These are phyloP conservation scores for Pheosia gnoma DNA, from an alignment of 2,888 invertebrate species.

Conservation along the genomic window DNA sequence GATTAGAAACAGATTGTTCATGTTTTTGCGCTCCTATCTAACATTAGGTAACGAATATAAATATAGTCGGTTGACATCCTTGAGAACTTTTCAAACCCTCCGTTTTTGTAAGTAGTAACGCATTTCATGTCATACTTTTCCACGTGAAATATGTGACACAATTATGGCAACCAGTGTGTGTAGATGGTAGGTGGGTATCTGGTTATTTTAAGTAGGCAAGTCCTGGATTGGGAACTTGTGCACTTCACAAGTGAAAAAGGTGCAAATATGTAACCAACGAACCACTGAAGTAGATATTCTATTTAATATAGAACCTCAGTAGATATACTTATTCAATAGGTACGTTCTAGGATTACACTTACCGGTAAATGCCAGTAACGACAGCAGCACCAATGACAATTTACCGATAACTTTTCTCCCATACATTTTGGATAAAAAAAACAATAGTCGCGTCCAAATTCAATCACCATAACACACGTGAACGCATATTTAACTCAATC, in stretches of 20 bases:
- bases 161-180: too few species aligned
- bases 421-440: slow-evolving; percentile 56
- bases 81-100: neutral
- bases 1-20: slow-evolving; percentile 11
- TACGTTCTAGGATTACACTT: slow-evolving; percentile 34
- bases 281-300: too few species aligned
- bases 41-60: neutral
- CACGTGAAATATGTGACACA: too few species aligned
- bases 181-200: too few species aligned
- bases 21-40: neutral
- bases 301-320: too few species aligned
- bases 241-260: too few species aligned
- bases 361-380: slow-evolving; percentile 63
- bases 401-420: slow-evolving; percentile 51
- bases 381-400: slow-evolving; percentile 53
- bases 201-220: too few species aligned
- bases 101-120: neutral
- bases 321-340: neutral
- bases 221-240: too few species aligned
- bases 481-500: slow-evolving; percentile 56
- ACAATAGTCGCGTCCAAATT: slow-evolving; percentile 47
- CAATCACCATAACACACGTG: slow-evolving; percentile 59
- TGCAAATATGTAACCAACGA: too few species aligned
- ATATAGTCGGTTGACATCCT: neutral
- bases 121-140: too few species aligned